Base-by-base conservation (phyloP, 2,888 invertebrate genomes). In the Macaria liturata region DNA sequence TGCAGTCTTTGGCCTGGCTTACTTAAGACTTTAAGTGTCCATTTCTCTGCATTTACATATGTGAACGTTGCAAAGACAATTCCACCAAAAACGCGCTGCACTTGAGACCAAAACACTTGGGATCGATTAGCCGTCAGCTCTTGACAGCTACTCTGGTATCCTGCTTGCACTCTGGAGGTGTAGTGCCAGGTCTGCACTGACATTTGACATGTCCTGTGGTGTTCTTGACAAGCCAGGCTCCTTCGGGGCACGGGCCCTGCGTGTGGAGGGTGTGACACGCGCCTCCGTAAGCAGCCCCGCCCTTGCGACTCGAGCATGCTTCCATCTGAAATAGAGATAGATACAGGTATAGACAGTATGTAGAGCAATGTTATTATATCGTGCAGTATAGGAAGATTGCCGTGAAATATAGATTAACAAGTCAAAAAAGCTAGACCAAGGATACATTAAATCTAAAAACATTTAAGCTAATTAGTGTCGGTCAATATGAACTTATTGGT, bases 221-320 rank as follows among this genome's bases (percentile, higher is more conserved):
- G 49, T 86, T 84, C 43, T 74, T 67, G 39, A 78, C 74, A 7
- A 92, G 83, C 92, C 92, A 92, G 66, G 96, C 94, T 0, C 95
- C 95, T 0, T 93, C 92, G 0, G 93, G 86, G 69, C 97, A 97
- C 0, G 97, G 96, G 0, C 97, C 97, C 68, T 95, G 95, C 0
- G 95, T 94, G 79, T 97, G 95, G 20, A 97, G 88, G 67, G 94
- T 94, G 77, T 95, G 94, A 78, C 97, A 97, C n/a, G 93, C 93
- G 8, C 94, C 93, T 61, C 94, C 94, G 70, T 94, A 93, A 4
- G 93, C 85, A 0, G 95, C 95, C 74, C 94, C 93, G 0, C 95
- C 96, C 0, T 93, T 89, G 0, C 92, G 93, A 0, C 91, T 86
- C 8, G 93, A 92, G 69, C 95, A 95, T 0, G 88, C 83, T 59